phyloP scores from a whole-genome alignment of 1,140 invertebrate species.

The Uloborus diversus region DNA sequence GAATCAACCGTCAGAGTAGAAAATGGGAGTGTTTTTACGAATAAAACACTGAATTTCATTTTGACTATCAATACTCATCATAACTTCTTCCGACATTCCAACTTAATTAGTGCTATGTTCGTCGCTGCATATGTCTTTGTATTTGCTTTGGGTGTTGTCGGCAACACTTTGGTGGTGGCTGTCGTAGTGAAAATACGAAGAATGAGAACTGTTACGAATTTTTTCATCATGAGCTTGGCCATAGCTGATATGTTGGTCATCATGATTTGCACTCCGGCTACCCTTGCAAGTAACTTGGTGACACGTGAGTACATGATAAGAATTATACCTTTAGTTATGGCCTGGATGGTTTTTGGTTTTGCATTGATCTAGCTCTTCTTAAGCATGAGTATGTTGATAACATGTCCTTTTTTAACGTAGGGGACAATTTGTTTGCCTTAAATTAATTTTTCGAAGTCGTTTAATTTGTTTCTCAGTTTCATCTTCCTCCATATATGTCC shows the following conservation, averaged over 20 bases:
- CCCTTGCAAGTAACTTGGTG: slow-evolving; percentile 90
- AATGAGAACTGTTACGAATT: slow-evolving; percentile 87
- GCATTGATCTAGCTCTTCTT: neutral
- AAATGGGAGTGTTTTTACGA: no score
- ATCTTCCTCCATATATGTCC: no score
- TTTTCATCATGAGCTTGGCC: slow-evolving; percentile 94
- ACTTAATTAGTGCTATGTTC: neutral
- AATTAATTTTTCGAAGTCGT: no score
- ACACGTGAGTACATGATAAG: slow-evolving; percentile 82
- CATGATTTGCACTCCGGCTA: slow-evolving; percentile 90
- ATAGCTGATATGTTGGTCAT: slow-evolving; percentile 93
- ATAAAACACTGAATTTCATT: no score
- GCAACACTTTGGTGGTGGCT: slow-evolving; percentile 87
- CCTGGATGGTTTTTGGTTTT: no score
- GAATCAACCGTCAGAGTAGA: no score
- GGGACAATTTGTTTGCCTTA: neutral
- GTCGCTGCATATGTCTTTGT: slow-evolving; percentile 76
- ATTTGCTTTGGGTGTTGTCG: slow-evolving; percentile 84
- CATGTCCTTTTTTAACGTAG: neutral
- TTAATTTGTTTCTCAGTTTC: no score
- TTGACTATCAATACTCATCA: neutral
- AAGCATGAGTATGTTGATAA: neutral
- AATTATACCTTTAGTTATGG: neutral
- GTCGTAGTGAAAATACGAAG: slow-evolving; percentile 85
- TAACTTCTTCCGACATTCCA: neutral